phyloP scores from a whole-genome alignment of 2,888 invertebrate genomes.

The Chrysolina haemoptera region DNA sequence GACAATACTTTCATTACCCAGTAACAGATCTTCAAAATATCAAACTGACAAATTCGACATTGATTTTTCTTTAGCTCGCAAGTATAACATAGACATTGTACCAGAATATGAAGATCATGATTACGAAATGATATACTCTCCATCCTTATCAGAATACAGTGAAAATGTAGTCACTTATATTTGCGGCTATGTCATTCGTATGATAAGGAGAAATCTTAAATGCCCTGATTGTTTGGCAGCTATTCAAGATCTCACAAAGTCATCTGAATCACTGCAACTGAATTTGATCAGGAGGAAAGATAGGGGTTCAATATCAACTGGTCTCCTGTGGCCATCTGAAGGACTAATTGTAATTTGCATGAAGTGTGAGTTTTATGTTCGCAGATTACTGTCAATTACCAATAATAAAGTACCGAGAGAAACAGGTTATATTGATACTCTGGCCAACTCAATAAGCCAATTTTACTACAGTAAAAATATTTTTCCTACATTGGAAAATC shows the following conservation, averaged over 20 bases:
- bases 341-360: background rate
- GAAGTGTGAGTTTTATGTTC: background rate
- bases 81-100: slow-evolving; percentile 2
- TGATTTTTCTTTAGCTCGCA: background rate
- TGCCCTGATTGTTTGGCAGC: too few relatives aligned
- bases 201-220: too few relatives aligned
- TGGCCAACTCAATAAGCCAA: slow-evolving; percentile 6
- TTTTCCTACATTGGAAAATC: slow-evolving; percentile 2
- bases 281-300: background rate
- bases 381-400: background rate
- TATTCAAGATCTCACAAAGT: too few relatives aligned
- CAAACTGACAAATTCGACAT: background rate
- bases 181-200: background rate
- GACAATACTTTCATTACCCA: background rate
- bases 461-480: slow-evolving; percentile 3
- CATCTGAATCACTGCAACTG: background rate
- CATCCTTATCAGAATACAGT: background rate
- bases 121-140: slow-evolving; percentile 1
- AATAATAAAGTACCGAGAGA: background rate
- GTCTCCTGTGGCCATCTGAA: slow-evolving; percentile 5
- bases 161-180: slow-evolving; percentile 7
- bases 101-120: background rate
- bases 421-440: background rate
- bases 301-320: background rate
- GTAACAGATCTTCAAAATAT: background rate